These are phyloP conservation scores for Coreius guichenoti DNA, from an alignment of 2,797 vertebrate species.

Conservation along the genomic window DNA sequence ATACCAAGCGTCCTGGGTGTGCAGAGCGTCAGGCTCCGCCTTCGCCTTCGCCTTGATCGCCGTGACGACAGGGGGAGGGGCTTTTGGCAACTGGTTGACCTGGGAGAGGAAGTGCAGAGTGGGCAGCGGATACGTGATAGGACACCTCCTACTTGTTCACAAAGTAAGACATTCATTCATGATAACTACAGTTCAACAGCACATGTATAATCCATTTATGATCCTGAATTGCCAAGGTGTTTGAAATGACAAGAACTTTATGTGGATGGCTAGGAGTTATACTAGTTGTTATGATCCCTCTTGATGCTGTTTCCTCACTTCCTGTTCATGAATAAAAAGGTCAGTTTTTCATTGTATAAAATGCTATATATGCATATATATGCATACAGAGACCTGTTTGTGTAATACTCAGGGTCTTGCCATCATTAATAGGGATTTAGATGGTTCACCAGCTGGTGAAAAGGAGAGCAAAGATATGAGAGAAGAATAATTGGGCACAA, in stretches of 20 bases:
- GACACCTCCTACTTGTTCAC: slow-evolving; percentile 50
- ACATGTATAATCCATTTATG: background rate
- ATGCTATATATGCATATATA: background rate
- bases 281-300: background rate
- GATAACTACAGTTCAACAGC: background rate
- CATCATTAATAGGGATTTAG: slow-evolving; percentile 8
- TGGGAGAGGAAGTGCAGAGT: slow-evolving; percentile 59
- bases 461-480: slow-evolving; percentile 19
- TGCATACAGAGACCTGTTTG: slow-evolving; percentile 14
- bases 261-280: background rate
- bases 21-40: slow-evolving; percentile 72
- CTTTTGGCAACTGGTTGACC: slow-evolving; percentile 77
- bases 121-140: slow-evolving; percentile 54
- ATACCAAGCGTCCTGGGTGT: slow-evolving; percentile 70
- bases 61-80: slow-evolving; percentile 67
- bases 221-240: background rate
- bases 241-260: background rate
- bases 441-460: background rate
- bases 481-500: slow-evolving; percentile 21
- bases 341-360: background rate
- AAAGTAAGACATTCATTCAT: slow-evolving; percentile 65
- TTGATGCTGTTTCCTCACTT: background rate
- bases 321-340: background rate
- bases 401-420: background rate
- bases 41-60: slow-evolving; percentile 72